These are phyloP conservation scores for Eupithecia pulchellata DNA, from an alignment of 2,888 invertebrate species.

Conservation along the genomic window DNA sequence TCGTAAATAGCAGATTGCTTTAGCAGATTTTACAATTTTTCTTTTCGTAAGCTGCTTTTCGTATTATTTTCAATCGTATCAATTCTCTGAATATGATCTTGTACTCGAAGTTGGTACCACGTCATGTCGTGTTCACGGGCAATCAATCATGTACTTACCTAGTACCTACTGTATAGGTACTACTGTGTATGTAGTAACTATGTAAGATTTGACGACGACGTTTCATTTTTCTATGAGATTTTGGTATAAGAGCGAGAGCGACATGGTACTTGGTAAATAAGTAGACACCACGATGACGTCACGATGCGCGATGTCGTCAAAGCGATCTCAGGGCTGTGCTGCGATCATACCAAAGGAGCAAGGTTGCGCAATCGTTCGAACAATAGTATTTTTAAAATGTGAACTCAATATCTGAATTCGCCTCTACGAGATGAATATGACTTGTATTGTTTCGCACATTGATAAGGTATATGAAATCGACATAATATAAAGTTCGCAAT, in stretches of 20 bases:
- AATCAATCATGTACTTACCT: too few species aligned
- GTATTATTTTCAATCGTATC: background rate
- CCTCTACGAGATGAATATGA: background rate
- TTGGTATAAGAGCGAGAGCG: too few species aligned
- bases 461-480: background rate
- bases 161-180: too few species aligned
- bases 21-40: background rate
- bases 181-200: conserved; percentile 7
- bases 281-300: too few species aligned
- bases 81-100: background rate
- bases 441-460: background rate
- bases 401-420: background rate
- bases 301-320: too few species aligned
- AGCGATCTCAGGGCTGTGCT: too few species aligned
- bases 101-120: background rate
- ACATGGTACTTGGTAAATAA: too few species aligned
- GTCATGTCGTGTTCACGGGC: background rate
- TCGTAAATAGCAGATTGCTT: too few species aligned
- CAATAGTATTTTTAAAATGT: background rate
- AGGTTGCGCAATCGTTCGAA: background rate
- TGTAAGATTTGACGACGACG: conserved; percentile 11
- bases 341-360: background rate
- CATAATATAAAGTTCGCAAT: background rate
- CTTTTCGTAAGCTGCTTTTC: background rate
- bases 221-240: too few species aligned